Conservation (phyloP, 1,140 invertebrate genomes). For the Drosophila carrolli region DNA sequence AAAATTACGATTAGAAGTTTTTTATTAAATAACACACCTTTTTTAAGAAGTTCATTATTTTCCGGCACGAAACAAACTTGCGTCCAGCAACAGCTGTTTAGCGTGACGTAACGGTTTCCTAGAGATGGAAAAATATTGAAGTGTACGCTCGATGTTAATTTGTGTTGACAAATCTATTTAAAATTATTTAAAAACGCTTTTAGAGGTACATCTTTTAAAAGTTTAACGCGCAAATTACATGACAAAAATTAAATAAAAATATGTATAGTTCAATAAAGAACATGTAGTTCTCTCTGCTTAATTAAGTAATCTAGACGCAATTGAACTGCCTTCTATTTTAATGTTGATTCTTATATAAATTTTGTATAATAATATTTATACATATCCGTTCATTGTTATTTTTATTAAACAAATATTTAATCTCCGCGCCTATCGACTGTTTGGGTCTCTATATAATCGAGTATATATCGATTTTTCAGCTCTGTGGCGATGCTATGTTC, state of each 20-base stretch:
- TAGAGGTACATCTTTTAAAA: no score
- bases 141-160: no score
- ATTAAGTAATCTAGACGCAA: no score
- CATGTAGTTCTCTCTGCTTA: no score
- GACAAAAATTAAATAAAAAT: no score
- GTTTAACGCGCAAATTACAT: no score
- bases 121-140: slow-evolving; percentile 10
- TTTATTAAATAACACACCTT: slow-evolving; percentile 56
- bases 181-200: no score
- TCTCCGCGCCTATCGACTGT: background rate
- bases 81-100: slow-evolving; percentile 59
- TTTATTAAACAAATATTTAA: background rate
- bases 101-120: slow-evolving; percentile 62
- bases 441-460: background rate
- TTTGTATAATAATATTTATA: background rate
- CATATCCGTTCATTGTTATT: no score
- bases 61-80: slow-evolving; percentile 35
- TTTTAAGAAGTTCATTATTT: slow-evolving; percentile 69
- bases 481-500: background rate
- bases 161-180: no score
- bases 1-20: background rate
- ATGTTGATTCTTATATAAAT: no score
- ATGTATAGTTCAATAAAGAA: no score
- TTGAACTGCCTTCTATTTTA: no score
- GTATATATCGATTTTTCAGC: background rate